Evolutionary conservation across 1,140 invertebrate species (phyloP), one percentile per base, ranked within the genome.

Genomic region (Neodiprion lecontei): DNA sequence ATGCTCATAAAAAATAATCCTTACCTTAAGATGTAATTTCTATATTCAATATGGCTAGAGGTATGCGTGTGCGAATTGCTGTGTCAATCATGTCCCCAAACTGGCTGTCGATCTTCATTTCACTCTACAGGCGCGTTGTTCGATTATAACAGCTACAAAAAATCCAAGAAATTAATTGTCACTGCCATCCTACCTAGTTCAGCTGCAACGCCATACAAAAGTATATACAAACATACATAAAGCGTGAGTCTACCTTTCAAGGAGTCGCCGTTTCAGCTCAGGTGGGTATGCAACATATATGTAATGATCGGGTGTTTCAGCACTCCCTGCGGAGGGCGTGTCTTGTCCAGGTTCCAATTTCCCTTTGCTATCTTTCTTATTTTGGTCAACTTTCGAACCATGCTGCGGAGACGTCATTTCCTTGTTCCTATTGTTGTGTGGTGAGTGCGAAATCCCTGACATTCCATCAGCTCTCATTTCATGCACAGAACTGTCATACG

Each of bases 231-330:
- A 11, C 11, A 50, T 14, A 14, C 77, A 70, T 73, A 68, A 21
- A 47, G n/a, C n/a, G 65, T 72, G 17, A 75, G 75, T 88, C 84
- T 92, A 95, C 93, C 94, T 95, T 89, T 95, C 94, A 73, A 95
- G 90, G 77, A 95, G 90, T 70, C 94, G 90, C 79, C 94, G 91
- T 85, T 95, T 95, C 50, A 96, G 89, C 86, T 95, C 95, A 12
- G 95, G 94, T 70, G 95, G 95, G 89, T 96, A 96, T 69, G 94
- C 94, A 75, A 95, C 95, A 86, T 95, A 96, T 78, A 96, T 95
- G 86, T 95, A 96, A 84, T 95, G 94, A 86, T 95, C 91, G 17
- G 90, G 81, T 79, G 83, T 81, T 2, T 85, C 85, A 21, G 67
- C 2, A 14, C 49, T 86, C 85, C 70, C 81, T 79, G 9, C 81